These are phyloP conservation scores for Zoanthus sansibaricus DNA, from an alignment of 92 coral and sea anemone species.

Conservation along the genomic window DNA sequence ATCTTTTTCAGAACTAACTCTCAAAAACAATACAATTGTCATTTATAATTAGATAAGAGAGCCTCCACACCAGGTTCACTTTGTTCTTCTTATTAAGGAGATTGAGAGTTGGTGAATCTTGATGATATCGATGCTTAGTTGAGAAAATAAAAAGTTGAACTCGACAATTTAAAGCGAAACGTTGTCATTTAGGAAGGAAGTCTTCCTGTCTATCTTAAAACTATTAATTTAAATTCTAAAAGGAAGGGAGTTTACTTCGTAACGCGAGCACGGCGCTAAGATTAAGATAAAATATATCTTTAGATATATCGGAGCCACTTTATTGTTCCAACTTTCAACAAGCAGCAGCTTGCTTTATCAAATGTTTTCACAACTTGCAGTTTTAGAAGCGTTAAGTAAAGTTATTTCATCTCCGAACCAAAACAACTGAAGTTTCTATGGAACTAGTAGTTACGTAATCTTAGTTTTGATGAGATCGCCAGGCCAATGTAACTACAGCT, in stretches of 20 bases:
- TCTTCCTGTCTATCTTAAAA: neutral
- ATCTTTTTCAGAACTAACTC: neutral
- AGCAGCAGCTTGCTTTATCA: neutral
- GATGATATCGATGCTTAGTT: neutral
- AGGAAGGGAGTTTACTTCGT: neutral
- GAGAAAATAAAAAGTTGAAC: neutral
- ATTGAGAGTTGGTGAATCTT: neutral
- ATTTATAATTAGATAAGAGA: neutral
- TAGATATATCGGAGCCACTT: neutral
- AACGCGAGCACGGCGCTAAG: neutral
- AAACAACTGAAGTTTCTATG: neutral
- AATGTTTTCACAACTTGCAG: neutral
- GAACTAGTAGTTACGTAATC: too few species aligned
- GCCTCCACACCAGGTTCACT: neutral
- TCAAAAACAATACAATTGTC: neutral
- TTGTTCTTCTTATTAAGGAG: neutral
- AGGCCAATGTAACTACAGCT: too few species aligned
- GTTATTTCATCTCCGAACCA: neutral
- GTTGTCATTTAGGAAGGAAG: neutral
- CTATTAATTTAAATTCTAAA: constrained; percentile 7
- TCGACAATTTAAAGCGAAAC: neutral
- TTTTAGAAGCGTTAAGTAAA: neutral
- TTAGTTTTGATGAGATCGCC: too few species aligned
- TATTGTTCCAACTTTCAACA: neutral
- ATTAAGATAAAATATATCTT: neutral